Percentiles rank a stretch among this genome's conserved stretches.
Conservation (phyloP, 2,113 vertebrate species). For the Bubo bubo region DNA sequence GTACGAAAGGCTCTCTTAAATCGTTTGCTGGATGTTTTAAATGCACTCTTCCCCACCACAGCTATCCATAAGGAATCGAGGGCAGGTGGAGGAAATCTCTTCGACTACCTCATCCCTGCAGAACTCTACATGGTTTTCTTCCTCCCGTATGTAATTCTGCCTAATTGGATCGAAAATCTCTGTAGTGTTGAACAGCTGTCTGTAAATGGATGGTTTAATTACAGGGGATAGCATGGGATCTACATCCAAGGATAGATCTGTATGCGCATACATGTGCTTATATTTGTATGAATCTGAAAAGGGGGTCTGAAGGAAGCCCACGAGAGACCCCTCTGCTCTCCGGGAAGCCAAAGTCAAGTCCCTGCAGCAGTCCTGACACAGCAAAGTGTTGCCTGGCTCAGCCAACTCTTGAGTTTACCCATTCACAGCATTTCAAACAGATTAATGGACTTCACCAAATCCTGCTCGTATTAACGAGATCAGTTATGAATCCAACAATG, state of each 20-base stretch:
- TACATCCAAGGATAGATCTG: accelerated
- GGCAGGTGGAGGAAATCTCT: constrained; percentile 15
- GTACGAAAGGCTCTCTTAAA: neutral
- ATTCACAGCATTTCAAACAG: neutral
- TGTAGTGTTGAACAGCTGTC: neutral
- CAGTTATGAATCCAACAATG: neutral
- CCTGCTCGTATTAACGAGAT: neutral
- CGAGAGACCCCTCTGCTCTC: neutral
- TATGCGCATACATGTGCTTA: accelerated
- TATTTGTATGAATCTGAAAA: neutral
- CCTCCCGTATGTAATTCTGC: neutral
- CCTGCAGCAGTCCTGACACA: neutral
- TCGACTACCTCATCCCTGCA: neutral
- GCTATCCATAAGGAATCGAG: neutral
- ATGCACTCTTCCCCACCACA: neutral
- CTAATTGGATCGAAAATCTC: neutral
- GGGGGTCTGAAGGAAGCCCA: neutral
- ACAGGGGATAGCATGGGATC: accelerated
- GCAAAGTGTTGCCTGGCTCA: neutral
- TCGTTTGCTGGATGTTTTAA: neutral
- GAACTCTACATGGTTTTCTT: neutral
- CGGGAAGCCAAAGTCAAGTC: neutral
- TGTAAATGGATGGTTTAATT: neutral
- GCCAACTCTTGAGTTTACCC: neutral
- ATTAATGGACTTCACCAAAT: neutral